A percentile compares a stretch with the other conserved stretches of the same genome.
These are phyloP conservation scores for Lasioglossum oenotherae DNA, from an alignment of 2,888 invertebrate genomes.

Conservation along the genomic window DNA sequence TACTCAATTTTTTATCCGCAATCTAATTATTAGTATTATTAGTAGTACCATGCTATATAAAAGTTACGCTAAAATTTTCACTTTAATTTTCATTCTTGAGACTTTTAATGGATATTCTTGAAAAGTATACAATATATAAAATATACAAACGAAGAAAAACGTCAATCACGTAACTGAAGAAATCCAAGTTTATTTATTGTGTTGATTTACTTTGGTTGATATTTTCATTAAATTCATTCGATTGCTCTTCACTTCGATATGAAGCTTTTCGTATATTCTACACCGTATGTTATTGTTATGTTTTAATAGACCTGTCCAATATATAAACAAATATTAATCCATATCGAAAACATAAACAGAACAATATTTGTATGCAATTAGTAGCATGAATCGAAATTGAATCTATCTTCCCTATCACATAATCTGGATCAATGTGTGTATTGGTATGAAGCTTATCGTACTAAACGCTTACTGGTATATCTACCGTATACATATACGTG, in stretches of 20 bases:
- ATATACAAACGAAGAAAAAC: too few relatives aligned
- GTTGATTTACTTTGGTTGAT: background rate
- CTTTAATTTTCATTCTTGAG: too few relatives aligned
- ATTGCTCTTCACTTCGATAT: background rate
- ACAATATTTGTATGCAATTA: background rate
- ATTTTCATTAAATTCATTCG: background rate
- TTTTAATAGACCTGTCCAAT: background rate
- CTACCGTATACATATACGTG: background rate
- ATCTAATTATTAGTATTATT: too few relatives aligned
- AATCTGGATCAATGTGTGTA: constrained; percentile 4
- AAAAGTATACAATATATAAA: too few relatives aligned
- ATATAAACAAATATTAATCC: constrained; percentile 5
- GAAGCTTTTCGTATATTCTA: background rate
- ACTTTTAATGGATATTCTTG: too few relatives aligned
- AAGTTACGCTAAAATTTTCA: too few relatives aligned
- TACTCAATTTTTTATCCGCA: too few relatives aligned
- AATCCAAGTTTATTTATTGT: too few relatives aligned
- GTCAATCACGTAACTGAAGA: too few relatives aligned
- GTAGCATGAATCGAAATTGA: background rate
- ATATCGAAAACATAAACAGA: background rate
- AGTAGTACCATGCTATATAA: too few relatives aligned
- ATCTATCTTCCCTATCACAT: background rate
- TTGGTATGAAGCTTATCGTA: background rate
- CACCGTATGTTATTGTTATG: background rate
- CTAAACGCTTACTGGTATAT: background rate